A percentile compares a stretch with the other conserved stretches of the same genome.
phyloP scores from a whole-genome alignment of 1,140 invertebrate genomes.

The Dendrolimus kikuchii region DNA sequence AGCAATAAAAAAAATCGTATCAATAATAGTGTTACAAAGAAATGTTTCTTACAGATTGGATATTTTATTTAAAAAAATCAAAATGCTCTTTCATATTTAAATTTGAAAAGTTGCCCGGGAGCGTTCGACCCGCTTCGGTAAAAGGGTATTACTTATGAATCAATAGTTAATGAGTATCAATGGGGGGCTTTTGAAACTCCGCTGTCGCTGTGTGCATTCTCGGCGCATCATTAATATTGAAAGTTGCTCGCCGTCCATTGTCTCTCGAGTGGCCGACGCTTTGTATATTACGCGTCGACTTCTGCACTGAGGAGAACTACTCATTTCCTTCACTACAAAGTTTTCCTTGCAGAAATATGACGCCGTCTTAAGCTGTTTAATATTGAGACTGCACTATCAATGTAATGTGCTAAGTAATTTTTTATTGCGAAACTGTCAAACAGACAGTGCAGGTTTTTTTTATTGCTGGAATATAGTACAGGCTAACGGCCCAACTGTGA shows the following conservation, averaged over 20 bases:
- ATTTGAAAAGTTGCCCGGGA: slow-evolving; percentile 59
- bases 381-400: neutral
- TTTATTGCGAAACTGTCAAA: no score
- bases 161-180: slow-evolving; percentile 70
- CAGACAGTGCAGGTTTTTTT: no score
- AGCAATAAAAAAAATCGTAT: no score
- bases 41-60: slow-evolving; percentile 1
- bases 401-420: no score
- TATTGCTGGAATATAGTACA: no score
- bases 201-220: slow-evolving; percentile 55
- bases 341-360: slow-evolving; percentile 38
- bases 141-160: slow-evolving; percentile 70
- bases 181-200: slow-evolving; percentile 59
- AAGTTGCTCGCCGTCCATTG: slow-evolving; percentile 59
- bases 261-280: slow-evolving; percentile 56
- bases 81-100: slow-evolving; percentile 51
- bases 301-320: slow-evolving; percentile 54
- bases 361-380: slow-evolving; percentile 1
- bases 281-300: slow-evolving; percentile 55
- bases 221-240: slow-evolving; percentile 67
- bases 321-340: slow-evolving; percentile 61
- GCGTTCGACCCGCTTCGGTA: slow-evolving; percentile 36
- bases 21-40: no score
- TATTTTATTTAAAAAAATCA: slow-evolving; percentile 33
- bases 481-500: no score